Evolutionary conservation across 2,113 vertebrate genomes (phyloP), one percentile per base, ranked within the genome.

Genomic region (Erythrocercus mccallii): DNA sequence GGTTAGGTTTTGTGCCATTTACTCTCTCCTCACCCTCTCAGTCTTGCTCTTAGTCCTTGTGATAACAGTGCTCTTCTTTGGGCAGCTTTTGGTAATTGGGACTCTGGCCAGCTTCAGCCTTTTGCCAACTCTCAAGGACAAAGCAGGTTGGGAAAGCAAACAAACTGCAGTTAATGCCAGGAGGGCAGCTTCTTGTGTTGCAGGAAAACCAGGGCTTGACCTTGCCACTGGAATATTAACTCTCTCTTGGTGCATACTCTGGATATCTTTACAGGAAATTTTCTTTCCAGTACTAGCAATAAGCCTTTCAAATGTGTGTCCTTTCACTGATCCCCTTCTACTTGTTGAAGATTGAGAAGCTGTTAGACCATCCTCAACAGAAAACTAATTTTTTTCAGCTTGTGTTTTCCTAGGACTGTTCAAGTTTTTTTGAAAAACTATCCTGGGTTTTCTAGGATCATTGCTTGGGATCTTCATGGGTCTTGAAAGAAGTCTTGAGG

Each of bases 61-160:
- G 45, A 47, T 61, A 92, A 33, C 1, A 68, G 28, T 76, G 69
- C 70, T 89, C 57, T 89, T 45, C 70, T 72, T 79, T 77, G 73
- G 58, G 78, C 50, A 72, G 81, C 44, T 76, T 95, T 82, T 95
- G 89, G 65, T 94, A 61, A 44, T 57, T 87, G 93, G 91, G 84
- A 64, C 16, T 79, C 35, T 30, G 66, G 48, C 86, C 86, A 96
- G 42, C 57, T 76, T 89, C 70, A 79, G 54, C 45, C 25, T 89
- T 94, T 84, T 89, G 89, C 89, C 86, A 86, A 24, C 80, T 88
- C 30, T 2, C 73, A 74, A 90, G 91, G 92, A 89, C 81, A 42
- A 69, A 80, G 53, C 86, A 94, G 70, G 77, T 28, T 95, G 89
- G 78, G 86, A 91, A 88, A 94, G 91, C 81, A 94, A 95, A 56